Percentiles rank a stretch among this genome's conserved stretches.
These are phyloP conservation scores for Himalopsyche kuldschensis DNA, from an alignment of 2,888 invertebrate species.

Conservation along the genomic window DNA sequence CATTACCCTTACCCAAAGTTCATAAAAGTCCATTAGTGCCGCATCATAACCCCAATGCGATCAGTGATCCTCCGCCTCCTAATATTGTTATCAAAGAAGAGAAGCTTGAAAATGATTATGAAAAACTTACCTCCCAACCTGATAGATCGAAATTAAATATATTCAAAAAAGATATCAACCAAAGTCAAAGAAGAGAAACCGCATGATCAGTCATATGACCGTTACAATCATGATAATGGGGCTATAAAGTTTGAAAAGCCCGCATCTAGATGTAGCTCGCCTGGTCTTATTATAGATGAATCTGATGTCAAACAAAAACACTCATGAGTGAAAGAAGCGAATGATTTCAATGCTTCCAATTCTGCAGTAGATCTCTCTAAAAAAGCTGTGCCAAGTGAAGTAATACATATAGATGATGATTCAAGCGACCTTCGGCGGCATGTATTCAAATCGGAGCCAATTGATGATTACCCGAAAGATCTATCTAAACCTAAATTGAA, in stretches of 20 bases:
- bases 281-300: slow-evolving; percentile 12
- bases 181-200: slow-evolving; percentile 68
- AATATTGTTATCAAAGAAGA: slow-evolving; percentile 58
- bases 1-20: slow-evolving; percentile 41
- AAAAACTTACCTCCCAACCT: slow-evolving; percentile 75
- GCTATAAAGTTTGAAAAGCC: slow-evolving; percentile 26
- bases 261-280: slow-evolving; percentile 8
- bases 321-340: slow-evolving; percentile 16
- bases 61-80: slow-evolving; percentile 31
- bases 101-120: slow-evolving; percentile 50
- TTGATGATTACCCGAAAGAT: slow-evolving; percentile 36
- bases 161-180: slow-evolving; percentile 82
- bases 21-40: slow-evolving; percentile 24
- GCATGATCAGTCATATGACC: slow-evolving; percentile 45
- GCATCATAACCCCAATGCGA: slow-evolving; percentile 2
- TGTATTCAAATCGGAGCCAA: slow-evolving; percentile 41
- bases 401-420: slow-evolving; percentile 57
- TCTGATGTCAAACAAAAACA: slow-evolving; percentile 16
- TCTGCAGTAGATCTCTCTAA: slow-evolving; percentile 50
- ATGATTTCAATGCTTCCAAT: slow-evolving; percentile 17
- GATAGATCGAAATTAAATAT: slow-evolving; percentile 85
- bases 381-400: slow-evolving; percentile 53
- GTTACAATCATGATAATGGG: slow-evolving; percentile 41
- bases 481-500: slow-evolving; percentile 33
- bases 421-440: slow-evolving; percentile 50